phyloP scores from a whole-genome alignment of 2,797 vertebrate genomes.

The Fistularia commersonii region DNA sequence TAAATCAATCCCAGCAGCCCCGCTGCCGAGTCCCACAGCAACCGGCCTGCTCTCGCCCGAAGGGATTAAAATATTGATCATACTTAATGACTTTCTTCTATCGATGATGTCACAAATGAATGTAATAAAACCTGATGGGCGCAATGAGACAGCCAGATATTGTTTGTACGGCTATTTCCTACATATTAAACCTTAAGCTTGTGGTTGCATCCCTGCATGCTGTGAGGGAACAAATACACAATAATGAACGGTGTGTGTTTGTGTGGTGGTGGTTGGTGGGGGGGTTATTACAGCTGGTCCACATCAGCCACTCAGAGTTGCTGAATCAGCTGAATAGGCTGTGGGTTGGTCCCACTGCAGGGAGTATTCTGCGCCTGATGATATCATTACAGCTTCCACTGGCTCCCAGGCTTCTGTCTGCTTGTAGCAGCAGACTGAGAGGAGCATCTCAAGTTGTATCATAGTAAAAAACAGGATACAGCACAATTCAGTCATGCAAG shows the following conservation, averaged over 20 bases:
- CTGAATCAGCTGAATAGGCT: slow-evolving; percentile 53
- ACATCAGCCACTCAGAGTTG: slow-evolving; percentile 43
- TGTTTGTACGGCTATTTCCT: too few relatives aligned
- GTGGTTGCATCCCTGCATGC: too few relatives aligned
- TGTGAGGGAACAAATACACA: neutral
- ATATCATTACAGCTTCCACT: slow-evolving; percentile 45
- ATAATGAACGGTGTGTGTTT: slow-evolving; percentile 7
- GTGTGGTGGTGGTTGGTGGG: slow-evolving; percentile 3
- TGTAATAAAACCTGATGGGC: slow-evolving; percentile 19
- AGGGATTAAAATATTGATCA: slow-evolving; percentile 47
- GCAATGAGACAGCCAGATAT: neutral
- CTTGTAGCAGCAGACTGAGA: slow-evolving; percentile 12
- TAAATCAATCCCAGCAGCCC: slow-evolving; percentile 22
- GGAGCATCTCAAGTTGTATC: neutral
- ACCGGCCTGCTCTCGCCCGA: slow-evolving; percentile 10
- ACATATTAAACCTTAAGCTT: too few relatives aligned
- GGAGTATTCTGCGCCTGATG: slow-evolving; percentile 46
- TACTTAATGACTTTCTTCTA: slow-evolving; percentile 51
- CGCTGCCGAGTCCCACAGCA: slow-evolving; percentile 20
- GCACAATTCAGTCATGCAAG: too few relatives aligned
- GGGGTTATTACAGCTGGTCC: slow-evolving; percentile 32
- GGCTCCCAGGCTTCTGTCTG: slow-evolving; percentile 29
- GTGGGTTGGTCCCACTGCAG: slow-evolving; percentile 41
- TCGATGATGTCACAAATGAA: slow-evolving; percentile 39
- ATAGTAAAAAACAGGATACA: too few relatives aligned